These are phyloP conservation scores for Axinella damicornis DNA, from an alignment of 37 sponge, comb jelly and placozoan genomes.

Conservation along the genomic window DNA sequence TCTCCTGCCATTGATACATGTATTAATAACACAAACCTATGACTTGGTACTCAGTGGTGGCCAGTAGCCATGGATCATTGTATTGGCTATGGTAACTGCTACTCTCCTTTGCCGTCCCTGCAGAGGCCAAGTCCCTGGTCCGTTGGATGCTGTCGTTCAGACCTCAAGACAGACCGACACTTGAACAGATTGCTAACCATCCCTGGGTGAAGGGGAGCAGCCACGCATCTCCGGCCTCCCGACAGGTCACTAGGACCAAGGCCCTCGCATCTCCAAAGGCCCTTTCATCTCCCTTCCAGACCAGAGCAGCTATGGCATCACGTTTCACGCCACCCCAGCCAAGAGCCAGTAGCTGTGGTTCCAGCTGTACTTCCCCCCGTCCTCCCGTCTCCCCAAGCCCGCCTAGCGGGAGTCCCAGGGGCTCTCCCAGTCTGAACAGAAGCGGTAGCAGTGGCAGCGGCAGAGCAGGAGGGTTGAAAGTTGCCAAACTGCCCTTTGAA, in stretches of 20 bases:
- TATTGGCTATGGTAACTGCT: no score
- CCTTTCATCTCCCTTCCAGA: slow-evolving; percentile 6
- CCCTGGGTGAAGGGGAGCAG: slow-evolving; percentile 52
- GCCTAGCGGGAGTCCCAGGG: background rate
- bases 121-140: slow-evolving; percentile 77
- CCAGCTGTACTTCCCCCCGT: background rate
- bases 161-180: slow-evolving; percentile 65
- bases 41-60: no score
- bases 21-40: no score
- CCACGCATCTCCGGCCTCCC: background rate
- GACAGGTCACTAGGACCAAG: background rate
- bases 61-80: no score
- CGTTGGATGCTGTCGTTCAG: slow-evolving; percentile 65
- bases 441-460: background rate
- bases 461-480: background rate
- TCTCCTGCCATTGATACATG: no score
- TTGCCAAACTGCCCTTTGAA: background rate
- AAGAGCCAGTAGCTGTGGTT: background rate
- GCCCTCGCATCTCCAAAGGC: background rate
- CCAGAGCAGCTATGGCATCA: slow-evolving; percentile 3
- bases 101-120: background rate
- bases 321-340: background rate
- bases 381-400: slow-evolving; percentile 11
- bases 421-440: background rate
- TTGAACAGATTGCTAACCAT: slow-evolving; percentile 76